Percentiles rank a stretch among this genome's conserved stretches.
These are phyloP conservation scores for Branchinecta lynchi DNA, from an alignment of 1,140 invertebrate genomes.

Conservation along the genomic window DNA sequence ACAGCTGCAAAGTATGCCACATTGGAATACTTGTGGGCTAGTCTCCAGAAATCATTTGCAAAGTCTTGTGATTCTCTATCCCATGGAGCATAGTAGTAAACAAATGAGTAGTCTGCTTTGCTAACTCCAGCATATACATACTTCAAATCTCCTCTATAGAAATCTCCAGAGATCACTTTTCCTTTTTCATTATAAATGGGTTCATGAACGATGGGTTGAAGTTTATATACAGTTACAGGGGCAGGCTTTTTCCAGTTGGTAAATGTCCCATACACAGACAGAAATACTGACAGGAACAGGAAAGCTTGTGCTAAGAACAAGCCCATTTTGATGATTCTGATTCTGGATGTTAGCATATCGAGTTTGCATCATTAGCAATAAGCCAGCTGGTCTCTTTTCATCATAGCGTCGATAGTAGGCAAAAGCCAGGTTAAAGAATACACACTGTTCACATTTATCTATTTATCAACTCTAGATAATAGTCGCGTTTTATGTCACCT, in stretches of 20 bases:
- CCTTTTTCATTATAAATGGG: background rate
- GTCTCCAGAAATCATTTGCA: background rate
- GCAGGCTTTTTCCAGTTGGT: background rate
- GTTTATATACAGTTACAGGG: background rate
- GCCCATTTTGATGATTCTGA: background rate
- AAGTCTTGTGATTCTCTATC: background rate
- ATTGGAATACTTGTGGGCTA: background rate
- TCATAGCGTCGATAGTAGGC: no score
- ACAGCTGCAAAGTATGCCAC: background rate
- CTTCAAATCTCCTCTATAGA: constrained; percentile 3
- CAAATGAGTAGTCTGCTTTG: background rate
- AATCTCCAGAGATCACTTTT: background rate
- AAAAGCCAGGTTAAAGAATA: no score
- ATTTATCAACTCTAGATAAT: no score
- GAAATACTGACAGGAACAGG: background rate
- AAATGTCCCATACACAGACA: background rate
- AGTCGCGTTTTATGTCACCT: no score
- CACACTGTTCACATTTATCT: no score
- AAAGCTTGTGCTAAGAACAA: background rate
- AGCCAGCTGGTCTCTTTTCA: no score
- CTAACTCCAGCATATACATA: background rate
- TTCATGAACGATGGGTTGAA: background rate
- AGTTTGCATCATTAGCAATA: background rate
- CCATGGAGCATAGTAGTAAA: background rate
- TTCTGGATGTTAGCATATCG: constrained; percentile 6